phyloP scores from a whole-genome alignment of 2,888 invertebrate species.

The Salpingus planirostris region DNA sequence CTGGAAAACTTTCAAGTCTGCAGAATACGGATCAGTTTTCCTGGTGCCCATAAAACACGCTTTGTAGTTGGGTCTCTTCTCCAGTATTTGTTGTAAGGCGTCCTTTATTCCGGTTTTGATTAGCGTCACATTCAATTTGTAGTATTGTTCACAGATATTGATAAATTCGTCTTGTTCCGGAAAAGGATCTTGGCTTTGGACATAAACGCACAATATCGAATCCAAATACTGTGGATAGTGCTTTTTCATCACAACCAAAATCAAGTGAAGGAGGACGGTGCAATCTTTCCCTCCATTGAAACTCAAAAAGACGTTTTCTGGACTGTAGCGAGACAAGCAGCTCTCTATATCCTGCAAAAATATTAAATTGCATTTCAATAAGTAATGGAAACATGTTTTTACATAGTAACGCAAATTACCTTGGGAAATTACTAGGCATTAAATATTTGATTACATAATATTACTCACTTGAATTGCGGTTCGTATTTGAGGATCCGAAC shows the following conservation, averaged over 20 bases:
- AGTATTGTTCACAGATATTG: constrained; percentile 56
- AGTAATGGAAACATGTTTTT: too few relatives aligned
- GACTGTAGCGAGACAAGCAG: constrained; percentile 53
- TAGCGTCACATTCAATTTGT: constrained; percentile 62
- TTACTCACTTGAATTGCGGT: too few relatives aligned
- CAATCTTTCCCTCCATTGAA: constrained; percentile 99
- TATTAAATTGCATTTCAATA: too few relatives aligned
- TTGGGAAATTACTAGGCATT: not conserved
- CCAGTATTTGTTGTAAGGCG: constrained; percentile 56
- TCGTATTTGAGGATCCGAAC: too few relatives aligned
- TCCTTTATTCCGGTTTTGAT: constrained; percentile 62
- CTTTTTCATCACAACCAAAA: constrained; percentile 43
- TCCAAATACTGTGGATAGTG: constrained; percentile 29
- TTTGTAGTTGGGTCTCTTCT: constrained; percentile 53
- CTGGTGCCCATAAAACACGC: constrained; percentile 91
- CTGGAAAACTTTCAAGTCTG: constrained; percentile 59
- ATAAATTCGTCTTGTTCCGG: constrained; percentile 83
- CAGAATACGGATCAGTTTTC: constrained; percentile 75
- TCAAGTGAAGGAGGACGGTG: constrained; percentile 77
- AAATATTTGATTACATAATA: too few relatives aligned
- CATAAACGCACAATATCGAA: constrained; percentile 64
- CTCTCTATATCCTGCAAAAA: constrained; percentile 50
- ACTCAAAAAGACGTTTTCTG: constrained; percentile 74
- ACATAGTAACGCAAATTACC: not conserved
- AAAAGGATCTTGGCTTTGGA: constrained; percentile 72